phyloP scores from a whole-genome alignment of 2,797 vertebrate genomes.

The Aythya fuligula region DNA sequence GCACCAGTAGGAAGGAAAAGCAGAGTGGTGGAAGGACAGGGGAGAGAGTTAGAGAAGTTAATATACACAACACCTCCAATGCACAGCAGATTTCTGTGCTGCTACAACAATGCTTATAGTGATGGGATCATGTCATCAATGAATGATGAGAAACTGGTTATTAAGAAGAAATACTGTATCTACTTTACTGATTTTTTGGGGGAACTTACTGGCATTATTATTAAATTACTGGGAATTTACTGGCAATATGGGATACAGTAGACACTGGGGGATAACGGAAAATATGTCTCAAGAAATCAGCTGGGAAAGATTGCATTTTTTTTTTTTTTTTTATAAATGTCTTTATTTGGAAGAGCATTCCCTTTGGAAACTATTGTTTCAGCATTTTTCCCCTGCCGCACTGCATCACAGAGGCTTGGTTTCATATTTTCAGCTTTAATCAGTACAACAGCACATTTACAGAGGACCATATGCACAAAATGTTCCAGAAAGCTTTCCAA shows the following conservation, averaged over 20 bases:
- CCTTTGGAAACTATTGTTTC: constrained; percentile 47
- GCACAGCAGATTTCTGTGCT: background rate
- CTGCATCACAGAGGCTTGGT: constrained; percentile 37
- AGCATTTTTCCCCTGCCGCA: background rate
- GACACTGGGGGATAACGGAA: background rate
- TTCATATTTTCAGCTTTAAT: constrained; percentile 69
- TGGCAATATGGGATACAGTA: background rate
- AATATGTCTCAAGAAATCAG: background rate
- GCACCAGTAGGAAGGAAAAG: background rate
- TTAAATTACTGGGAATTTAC: too few relatives aligned
- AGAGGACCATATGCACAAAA: constrained; percentile 63
- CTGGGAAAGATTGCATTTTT: background rate
- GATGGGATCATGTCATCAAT: background rate
- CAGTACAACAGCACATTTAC: constrained; percentile 71
- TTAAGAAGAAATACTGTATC: background rate
- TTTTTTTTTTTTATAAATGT: background rate
- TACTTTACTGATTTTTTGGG: background rate
- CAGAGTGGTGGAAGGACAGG: accelerated
- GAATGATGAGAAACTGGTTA: background rate
- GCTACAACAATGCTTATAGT: background rate
- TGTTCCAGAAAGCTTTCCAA: constrained; percentile 78
- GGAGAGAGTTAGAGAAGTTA: background rate
- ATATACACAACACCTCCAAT: background rate
- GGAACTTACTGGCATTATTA: background rate
- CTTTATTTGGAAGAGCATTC: constrained; percentile 29